A percentile compares a stretch with the other conserved stretches of the same genome.
Evolutionary conservation across 2,113 vertebrate species (phyloP).

Genomic region (Artemisiospiza belli): DNA sequence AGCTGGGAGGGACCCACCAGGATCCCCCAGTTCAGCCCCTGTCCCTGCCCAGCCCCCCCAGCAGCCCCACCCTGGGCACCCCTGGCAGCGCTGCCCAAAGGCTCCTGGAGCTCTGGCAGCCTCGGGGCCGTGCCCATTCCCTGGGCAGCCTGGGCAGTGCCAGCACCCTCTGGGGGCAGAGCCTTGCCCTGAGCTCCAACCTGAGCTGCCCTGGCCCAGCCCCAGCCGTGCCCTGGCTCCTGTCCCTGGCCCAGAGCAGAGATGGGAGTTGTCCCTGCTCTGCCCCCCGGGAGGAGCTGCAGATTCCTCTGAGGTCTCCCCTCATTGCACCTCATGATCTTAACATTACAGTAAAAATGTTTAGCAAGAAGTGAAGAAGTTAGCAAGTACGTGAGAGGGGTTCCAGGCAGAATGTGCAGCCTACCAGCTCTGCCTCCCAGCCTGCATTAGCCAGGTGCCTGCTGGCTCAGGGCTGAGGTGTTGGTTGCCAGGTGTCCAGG

Average conservation of each 20-base stretch:
- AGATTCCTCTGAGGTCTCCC: neutral
- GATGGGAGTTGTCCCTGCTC: rapidly evolving
- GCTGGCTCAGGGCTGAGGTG: rapidly evolving
- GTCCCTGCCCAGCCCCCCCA: rapidly evolving
- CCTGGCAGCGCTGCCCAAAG: neutral
- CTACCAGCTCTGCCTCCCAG: neutral
- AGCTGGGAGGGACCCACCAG: too few relatives aligned
- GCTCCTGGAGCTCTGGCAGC: neutral
- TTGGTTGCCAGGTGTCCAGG: rapidly evolving
- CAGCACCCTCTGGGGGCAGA: neutral
- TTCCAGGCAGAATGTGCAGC: neutral
- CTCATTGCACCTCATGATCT: neutral
- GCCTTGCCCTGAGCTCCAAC: neutral
- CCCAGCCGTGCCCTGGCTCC: neutral
- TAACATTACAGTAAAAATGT: neutral
- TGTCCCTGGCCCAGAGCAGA: neutral
- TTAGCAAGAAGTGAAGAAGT: neutral
- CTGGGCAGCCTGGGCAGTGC: neutral
- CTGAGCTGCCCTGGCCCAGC: neutral
- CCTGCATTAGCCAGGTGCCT: rapidly evolving
- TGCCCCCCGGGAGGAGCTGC: neutral
- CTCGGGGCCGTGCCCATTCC: neutral
- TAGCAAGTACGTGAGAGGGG: neutral
- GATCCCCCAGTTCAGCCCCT: rapidly evolving
- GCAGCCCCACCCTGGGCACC: neutral